Evolutionary conservation across 2,888 invertebrate genomes (phyloP), one percentile per base, ranked within the genome.

Genomic region (Tholera decimalis): DNA sequence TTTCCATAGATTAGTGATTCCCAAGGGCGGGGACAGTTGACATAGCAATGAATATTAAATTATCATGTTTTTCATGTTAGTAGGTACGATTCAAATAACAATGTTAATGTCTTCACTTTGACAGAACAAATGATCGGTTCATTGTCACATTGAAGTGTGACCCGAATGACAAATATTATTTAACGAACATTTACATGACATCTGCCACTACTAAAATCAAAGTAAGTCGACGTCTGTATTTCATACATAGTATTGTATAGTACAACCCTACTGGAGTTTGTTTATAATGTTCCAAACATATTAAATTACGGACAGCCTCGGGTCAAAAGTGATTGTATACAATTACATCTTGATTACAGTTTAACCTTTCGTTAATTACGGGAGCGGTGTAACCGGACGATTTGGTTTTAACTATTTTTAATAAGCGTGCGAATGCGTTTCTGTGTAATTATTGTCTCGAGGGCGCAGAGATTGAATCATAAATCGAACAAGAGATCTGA

Each of bases 321-420:
- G 89, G 89, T 85, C 82, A 87, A 79, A 84, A 82, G 85, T 84
- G 82, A 89, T 89, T 86, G 85, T 84, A 85, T 84, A 87, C 88
- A 87, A 91, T 91, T 89, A 92, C 86, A 87, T 86, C 89, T 92
- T 89, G 89, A 92, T 91, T 92, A 87, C 85, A 87, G 83, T 87
- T 88, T 89, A 90, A 90, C 88, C 87, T 89, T 86, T 84, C 67
- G 86, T 90, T 91, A 91, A 92, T 92, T 89, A 90, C 87, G 76
- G 79, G 80, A 80, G 76, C 73, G 75, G 68, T 82, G 76, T 73
- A 80, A 76, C 57, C 70, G 77, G 76, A 75, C 64, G 72, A 80
- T 78, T 80, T 84, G 65, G 75, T 85, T 84, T 78, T 65, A 71
- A 80, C 73, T 69, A 76, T 80, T 80, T 80, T 72, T 80, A 82